Evolutionary conservation across 1,140 invertebrate genomes (phyloP), one percentile per base, ranked within the genome.

Genomic region (Leucophenga varia): DNA sequence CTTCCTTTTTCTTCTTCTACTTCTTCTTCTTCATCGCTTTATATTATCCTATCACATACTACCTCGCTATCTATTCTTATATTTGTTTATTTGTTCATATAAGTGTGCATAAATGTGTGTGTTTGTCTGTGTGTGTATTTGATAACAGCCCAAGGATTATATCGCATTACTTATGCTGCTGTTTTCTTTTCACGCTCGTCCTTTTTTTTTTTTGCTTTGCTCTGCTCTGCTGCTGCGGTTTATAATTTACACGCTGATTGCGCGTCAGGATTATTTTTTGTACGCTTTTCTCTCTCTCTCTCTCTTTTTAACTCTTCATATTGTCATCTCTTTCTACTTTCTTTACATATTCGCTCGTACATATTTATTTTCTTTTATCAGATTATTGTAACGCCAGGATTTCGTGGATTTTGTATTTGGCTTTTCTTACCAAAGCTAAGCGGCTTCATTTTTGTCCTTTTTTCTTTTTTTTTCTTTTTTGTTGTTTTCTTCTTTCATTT

Each of bases 211-310:
- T n/a, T n/a, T n/a, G n/a, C n/a, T n/a, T n/a, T n/a, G n/a, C n/a
- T n/a, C 43, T 36, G 55, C 52, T 38, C 34, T 37, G 35, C 49
- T n/a, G n/a, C n/a, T n/a, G n/a, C 55, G 52, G 55, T 59, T 67
- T 65, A 67, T 65, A 65, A 65, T 65, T 65, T 65, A 65, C 63
- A 65, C 63, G 63, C 63, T 67, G 63, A 65, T 65, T 65, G 61
- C 61, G 54, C 53, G 59, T 54, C 43, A 49, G 61, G 61, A 65
- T 65, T 65, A 65, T n/a, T 67, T 58, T 65, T n/a, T 43, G 50
- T 32, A 43, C 32, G 32, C 16, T 12, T 20, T 25, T 3, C 16
- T 9, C 39, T 28, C 20, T 31, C 36, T 55, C 39, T 25, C 34
- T 19, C 35, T 9, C 38, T 31, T 16, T 39, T 18, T 35, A 25